Evolutionary conservation across 2,797 vertebrate genomes (phyloP).

Genomic region (Channallabes apus): DNA sequence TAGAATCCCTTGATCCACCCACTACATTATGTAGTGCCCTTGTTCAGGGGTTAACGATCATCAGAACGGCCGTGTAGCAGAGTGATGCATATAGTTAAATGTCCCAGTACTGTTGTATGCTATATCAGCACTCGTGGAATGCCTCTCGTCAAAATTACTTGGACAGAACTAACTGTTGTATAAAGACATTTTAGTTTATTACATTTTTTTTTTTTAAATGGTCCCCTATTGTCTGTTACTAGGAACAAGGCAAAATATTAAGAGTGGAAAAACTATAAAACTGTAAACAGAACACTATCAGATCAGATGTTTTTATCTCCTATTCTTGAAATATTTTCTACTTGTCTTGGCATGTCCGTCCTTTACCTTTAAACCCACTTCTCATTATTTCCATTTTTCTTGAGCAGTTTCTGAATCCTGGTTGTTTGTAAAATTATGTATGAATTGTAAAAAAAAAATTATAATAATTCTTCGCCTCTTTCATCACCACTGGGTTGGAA

Average conservation of each 20-base stretch:
- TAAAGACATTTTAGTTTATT: neutral
- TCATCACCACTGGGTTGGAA: neutral
- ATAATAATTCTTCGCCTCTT: neutral
- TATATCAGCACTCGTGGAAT: too few relatives aligned
- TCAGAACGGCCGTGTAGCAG: too few relatives aligned
- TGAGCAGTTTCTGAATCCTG: neutral
- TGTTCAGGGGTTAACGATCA: too few relatives aligned
- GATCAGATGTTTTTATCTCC: neutral
- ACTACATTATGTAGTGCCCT: too few relatives aligned
- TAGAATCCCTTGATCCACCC: too few relatives aligned
- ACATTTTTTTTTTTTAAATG: neutral
- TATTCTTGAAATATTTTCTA: neutral
- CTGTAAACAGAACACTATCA: neutral
- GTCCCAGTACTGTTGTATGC: too few relatives aligned
- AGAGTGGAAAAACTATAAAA: neutral
- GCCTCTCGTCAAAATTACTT: too few relatives aligned
- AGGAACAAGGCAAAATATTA: neutral
- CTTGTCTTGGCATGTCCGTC: neutral
- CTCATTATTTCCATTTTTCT: neutral
- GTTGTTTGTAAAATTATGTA: neutral
- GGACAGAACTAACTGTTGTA: too few relatives aligned
- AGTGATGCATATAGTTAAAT: too few relatives aligned
- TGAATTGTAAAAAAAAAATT: neutral
- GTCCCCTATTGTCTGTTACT: too few relatives aligned
- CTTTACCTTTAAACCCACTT: neutral